These are phyloP conservation scores for Lontra canadensis DNA, from an alignment of 2,113 vertebrate species.

Conservation along the genomic window DNA sequence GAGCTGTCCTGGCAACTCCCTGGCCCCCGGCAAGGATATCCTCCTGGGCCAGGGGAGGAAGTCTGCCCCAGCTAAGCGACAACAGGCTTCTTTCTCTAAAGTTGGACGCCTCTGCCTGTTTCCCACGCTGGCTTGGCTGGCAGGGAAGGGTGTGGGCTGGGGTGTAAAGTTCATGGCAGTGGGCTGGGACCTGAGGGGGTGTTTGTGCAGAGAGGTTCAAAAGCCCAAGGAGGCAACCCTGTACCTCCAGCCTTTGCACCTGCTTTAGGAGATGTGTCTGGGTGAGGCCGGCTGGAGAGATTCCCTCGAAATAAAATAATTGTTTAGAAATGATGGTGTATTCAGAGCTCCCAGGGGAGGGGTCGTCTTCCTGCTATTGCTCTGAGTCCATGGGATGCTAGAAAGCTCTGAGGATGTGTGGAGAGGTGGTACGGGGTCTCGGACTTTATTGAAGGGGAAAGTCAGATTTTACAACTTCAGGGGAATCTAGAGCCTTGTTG, in stretches of 20 bases:
- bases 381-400: not conserved
- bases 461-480: not conserved
- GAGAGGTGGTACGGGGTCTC: not conserved
- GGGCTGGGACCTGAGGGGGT: not conserved
- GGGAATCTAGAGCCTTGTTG: not conserved
- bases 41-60: not conserved
- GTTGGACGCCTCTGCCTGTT: not conserved
- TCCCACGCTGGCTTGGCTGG: constrained; percentile 9
- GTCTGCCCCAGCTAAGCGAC: not conserved
- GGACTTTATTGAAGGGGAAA: not conserved
- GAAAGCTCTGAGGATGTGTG: not conserved
- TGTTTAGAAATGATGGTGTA: constrained; percentile 24
- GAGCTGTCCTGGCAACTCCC: constrained; percentile 27
- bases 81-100: constrained; percentile 41
- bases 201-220: no score
- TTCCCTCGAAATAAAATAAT: constrained; percentile 34
- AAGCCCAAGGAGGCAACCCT: not conserved
- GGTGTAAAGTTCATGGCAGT: not conserved
- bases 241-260: not conserved
- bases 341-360: not conserved
- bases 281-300: constrained; percentile 28
- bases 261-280: not conserved
- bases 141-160: not conserved
- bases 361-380: constrained; percentile 30
- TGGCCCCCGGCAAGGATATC: not conserved